Evolutionary conservation across 2,113 vertebrate genomes (phyloP).

Genomic region (Cyphomyrus plagiostoma): DNA sequence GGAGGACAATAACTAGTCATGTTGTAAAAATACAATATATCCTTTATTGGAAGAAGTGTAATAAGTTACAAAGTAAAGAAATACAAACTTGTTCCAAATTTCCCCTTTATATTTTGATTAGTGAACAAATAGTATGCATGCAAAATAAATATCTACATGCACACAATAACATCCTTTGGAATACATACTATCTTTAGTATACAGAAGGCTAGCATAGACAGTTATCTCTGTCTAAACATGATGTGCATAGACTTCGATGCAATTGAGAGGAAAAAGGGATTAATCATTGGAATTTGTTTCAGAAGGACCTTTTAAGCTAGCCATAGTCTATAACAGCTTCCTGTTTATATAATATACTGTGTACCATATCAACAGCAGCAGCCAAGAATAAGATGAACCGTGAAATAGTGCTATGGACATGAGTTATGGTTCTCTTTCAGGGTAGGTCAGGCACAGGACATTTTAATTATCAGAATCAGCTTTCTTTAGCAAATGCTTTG

Average conservation of each 20-base stretch:
- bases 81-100: slow-evolving; percentile 32
- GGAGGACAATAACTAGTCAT: background rate
- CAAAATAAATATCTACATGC: slow-evolving; percentile 27
- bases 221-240: background rate
- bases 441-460: background rate
- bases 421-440: background rate
- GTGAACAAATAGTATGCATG: slow-evolving; percentile 36
- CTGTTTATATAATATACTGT: background rate
- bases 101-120: slow-evolving; percentile 25
- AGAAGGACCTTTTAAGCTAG: background rate
- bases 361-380: background rate
- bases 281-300: background rate
- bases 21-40: slow-evolving; percentile 41
- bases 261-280: background rate
- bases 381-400: background rate
- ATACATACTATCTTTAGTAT: slow-evolving; percentile 11
- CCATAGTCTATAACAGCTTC: background rate
- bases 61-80: slow-evolving; percentile 51
- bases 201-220: slow-evolving; percentile 10
- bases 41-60: slow-evolving; percentile 49
- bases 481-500: background rate
- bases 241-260: background rate
- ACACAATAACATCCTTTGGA: background rate
- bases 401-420: background rate
- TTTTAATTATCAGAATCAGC: background rate